These are phyloP conservation scores for Caenorhabditis latens DNA, from an alignment of 1,140 invertebrate species.

Conservation along the genomic window DNA sequence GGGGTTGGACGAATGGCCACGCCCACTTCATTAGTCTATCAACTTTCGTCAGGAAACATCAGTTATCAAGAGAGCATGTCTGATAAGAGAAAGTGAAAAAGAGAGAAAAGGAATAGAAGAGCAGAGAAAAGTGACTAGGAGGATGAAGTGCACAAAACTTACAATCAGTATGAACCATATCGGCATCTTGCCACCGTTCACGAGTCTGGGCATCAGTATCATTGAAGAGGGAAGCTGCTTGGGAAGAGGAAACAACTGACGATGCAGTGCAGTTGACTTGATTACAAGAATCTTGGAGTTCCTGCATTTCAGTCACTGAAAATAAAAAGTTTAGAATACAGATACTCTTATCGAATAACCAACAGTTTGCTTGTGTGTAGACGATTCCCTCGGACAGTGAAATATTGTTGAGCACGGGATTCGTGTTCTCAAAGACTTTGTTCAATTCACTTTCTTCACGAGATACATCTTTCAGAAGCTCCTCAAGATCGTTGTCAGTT, in stretches of 20 bases:
- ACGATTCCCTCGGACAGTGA: conserved; percentile 42
- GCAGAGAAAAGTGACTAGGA: conserved; percentile 8
- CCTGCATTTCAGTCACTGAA: conserved; percentile 60
- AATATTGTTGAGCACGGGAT: conserved; percentile 50
- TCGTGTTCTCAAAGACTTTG: conserved; percentile 24
- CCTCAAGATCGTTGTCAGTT: conserved; percentile 50
- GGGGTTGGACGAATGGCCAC: conserved; percentile 7
- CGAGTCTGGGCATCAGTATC: conserved; percentile 3
- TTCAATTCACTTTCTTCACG: conserved; percentile 59
- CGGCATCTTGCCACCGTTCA: conserved; percentile 1
- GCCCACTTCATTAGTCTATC: conserved; percentile 50
- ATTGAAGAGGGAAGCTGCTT: conserved; percentile 22
- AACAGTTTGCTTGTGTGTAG: conserved; percentile 49
- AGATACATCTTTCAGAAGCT: conserved; percentile 57
- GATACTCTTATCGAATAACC: neutral
- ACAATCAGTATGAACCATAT: conserved; percentile 29
- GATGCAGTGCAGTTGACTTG: conserved; percentile 4
- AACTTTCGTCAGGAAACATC: conserved; percentile 35
- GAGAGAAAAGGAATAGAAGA: neutral
- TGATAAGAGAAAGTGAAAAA: conserved; percentile 6
- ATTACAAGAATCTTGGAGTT: conserved; percentile 5
- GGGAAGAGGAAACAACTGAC: neutral
- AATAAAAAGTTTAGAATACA: neutral
- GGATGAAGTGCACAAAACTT: neutral
- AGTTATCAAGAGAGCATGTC: neutral